Evolutionary conservation across 2,888 invertebrate species (phyloP).

Genomic region (Molorchus minor): DNA sequence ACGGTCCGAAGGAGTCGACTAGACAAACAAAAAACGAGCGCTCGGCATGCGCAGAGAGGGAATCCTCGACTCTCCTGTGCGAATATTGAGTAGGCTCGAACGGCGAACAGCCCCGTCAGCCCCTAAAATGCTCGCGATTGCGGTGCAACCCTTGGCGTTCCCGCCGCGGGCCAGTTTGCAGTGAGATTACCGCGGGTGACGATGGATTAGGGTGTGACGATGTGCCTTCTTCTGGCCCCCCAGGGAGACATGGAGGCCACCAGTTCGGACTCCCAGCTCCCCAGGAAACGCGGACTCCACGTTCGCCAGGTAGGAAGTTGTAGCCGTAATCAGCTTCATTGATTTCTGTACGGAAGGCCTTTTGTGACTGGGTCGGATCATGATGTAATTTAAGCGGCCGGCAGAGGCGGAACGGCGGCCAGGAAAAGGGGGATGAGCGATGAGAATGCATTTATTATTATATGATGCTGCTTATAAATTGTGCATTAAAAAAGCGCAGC

Average conservation of each 20-base stretch:
- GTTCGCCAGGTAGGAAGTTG: slow-evolving; percentile 57
- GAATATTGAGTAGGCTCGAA: slow-evolving; percentile 38
- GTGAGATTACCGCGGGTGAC: slow-evolving; percentile 25
- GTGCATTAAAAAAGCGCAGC: no score
- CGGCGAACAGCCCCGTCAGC: slow-evolving; percentile 36
- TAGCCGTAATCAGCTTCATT: slow-evolving; percentile 32
- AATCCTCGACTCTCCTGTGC: no score
- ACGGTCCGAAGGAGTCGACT: no score
- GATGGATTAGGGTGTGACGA: slow-evolving; percentile 29
- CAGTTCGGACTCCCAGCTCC: slow-evolving; percentile 60
- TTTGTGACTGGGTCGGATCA: slow-evolving; percentile 19
- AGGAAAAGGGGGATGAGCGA: no score
- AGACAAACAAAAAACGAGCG: no score
- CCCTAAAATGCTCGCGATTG: slow-evolving; percentile 31
- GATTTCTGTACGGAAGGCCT: slow-evolving; percentile 26
- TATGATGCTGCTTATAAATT: no score
- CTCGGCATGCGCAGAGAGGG: no score
- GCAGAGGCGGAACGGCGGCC: neutral
- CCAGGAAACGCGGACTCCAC: slow-evolving; percentile 60
- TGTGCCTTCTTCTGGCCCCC: slow-evolving; percentile 35
- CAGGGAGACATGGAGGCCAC: slow-evolving; percentile 58
- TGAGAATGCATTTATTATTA: no score
- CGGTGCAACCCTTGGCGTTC: slow-evolving; percentile 23
- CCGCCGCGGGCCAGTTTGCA: slow-evolving; percentile 25
- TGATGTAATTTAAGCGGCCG: slow-evolving; percentile 20